These are phyloP conservation scores for Bos javanicus DNA, from an alignment of 2,113 vertebrate species.

Conservation along the genomic window DNA sequence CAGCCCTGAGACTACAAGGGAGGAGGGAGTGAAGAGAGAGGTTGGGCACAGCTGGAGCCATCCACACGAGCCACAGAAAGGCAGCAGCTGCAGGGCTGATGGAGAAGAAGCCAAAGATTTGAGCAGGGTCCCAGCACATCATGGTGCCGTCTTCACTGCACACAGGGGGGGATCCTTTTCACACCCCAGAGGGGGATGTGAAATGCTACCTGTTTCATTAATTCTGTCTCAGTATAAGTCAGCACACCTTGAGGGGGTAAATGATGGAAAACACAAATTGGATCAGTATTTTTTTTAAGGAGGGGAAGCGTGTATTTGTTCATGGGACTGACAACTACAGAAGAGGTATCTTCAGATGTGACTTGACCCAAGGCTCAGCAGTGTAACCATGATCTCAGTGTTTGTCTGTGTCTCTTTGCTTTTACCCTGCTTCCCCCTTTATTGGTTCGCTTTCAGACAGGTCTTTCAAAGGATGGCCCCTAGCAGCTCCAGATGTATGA, in stretches of 20 bases:
- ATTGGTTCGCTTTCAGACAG: neutral
- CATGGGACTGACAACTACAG: neutral
- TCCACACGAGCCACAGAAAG: too few relatives aligned
- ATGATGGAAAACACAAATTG: neutral
- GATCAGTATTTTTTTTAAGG: neutral
- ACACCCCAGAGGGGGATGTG: neutral
- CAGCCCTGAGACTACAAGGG: neutral
- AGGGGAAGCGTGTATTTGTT: neutral
- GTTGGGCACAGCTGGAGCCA: fast-evolving
- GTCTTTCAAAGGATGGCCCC: neutral
- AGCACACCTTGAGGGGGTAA: neutral
- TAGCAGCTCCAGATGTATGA: neutral
- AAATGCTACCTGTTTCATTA: neutral
- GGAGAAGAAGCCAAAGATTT: neutral
- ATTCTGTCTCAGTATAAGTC: neutral
- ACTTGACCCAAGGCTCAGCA: neutral
- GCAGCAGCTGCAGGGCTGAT: neutral
- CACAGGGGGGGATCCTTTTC: too few relatives aligned
- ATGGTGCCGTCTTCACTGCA: neutral
- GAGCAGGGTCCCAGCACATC: fast-evolving
- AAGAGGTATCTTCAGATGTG: neutral
- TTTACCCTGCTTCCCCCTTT: neutral
- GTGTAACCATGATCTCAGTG: neutral
- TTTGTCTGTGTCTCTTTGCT: neutral
- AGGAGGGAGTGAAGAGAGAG: neutral